Base-by-base conservation (phyloP, 2,113 vertebrate genomes). In the Vidua chalybeata region DNA sequence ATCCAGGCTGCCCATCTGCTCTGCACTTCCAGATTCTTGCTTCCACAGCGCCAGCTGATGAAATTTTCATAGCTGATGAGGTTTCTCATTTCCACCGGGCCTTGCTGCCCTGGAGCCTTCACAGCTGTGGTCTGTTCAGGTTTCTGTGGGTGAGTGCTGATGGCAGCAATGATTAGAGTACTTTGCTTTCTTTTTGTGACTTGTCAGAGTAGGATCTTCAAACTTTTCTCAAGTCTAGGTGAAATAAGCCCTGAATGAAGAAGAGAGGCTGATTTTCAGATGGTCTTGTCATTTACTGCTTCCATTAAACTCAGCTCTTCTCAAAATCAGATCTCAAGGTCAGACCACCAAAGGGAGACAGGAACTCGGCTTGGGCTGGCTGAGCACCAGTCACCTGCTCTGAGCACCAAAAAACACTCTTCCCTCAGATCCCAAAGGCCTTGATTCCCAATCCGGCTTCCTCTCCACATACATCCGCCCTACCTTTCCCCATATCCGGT, bases 1-100 rank as follows among this genome's bases (percentile, higher is more conserved):
- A 97, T 97, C 95, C 97, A 97, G 97, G 98, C 98, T 98, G 97
- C 93, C 97, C 98, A 98, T 98, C 98, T 98, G 98, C 94, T 98
- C 86, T 82, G 24, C 52, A 96, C 96, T 97, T 97, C 97, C 96
- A 95, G 95, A 96, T 97, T 97, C 96, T 96, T 95, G 90, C 97
- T 94, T 95, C 96, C 94, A 74, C 64, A 96, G 92, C 89, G 27
- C 96, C 86, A 96, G 96, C 96, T 98, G 98, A 98, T 98, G 96
- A 98, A 98, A 97, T 97, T 98, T 98, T 98, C 97, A 98, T 97
- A 96, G 97, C 95, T 66, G 93, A 90, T 95, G 94, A 89, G 96
- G 97, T 97, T 97, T 97, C 97, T 90, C 96, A 7, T 97, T 97
- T 97, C 97, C 87, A 91, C 54, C 0, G 1, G 93, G 69, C 87